Conservation (phyloP, 2,888 invertebrate genomes). For the Drosophila peninsularis region DNA sequence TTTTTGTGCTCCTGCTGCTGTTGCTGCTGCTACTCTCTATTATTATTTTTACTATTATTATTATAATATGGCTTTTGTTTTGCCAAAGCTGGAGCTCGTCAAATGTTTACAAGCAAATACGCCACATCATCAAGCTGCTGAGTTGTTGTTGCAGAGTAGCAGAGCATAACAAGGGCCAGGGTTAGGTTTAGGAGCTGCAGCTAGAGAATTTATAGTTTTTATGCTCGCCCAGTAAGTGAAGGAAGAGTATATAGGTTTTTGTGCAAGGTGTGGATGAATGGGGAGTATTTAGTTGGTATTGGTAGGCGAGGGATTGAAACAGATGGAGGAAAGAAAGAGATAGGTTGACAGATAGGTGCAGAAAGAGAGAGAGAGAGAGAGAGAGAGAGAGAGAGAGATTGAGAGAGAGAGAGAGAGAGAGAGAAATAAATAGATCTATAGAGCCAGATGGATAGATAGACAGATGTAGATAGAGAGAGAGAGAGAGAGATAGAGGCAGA, state of each 20-base stretch:
- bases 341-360: no score
- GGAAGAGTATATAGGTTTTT: background rate
- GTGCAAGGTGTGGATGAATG: background rate
- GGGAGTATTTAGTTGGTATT: background rate
- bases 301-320: no score
- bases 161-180: conserved; percentile 18
- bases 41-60: conserved; percentile 17
- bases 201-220: conserved; percentile 40
- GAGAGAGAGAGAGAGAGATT: background rate
- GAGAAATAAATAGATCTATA: no score
- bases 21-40: conserved; percentile 2
- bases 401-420: no score
- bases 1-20: conserved; percentile 5
- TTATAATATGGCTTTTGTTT: conserved; percentile 17
- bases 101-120: conserved; percentile 80
- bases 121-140: conserved; percentile 71
- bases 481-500: background rate
- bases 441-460: background rate
- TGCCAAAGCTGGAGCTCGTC: conserved; percentile 56
- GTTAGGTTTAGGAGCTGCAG: conserved; percentile 4
- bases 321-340: background rate
- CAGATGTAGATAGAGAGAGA: background rate
- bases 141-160: background rate
- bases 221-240: background rate
- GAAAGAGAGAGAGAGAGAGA: no score